Evolutionary conservation across 2,888 invertebrate genomes (phyloP), one percentile per base, ranked within the genome.

Genomic region (Neoascia interrupta): DNA sequence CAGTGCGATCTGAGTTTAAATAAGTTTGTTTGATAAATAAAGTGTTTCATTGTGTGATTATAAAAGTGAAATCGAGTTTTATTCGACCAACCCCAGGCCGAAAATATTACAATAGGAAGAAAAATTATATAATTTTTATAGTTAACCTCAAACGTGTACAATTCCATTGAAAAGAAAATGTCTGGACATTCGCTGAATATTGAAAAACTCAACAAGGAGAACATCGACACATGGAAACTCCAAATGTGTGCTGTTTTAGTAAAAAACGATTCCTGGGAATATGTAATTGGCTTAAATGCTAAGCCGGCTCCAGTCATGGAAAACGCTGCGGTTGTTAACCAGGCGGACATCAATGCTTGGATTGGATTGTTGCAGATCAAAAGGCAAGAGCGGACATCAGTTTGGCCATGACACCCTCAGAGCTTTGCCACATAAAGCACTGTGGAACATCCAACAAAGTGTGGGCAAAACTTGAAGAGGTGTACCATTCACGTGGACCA

Each of bases 401-500:
- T 31, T 41, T 82, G 11, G 39, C 81, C 15, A 81, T 83, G 60
- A 63, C 64, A 5, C 68, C 82, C 18, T 41, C 84, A 0, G 86
- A 87, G 81, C 61, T 87, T 10, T 84, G 85, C 28, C 83, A 85
- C 60, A 66, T 87, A 2, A 84, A 84, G 28, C 73, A 81, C 13
- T 87, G 85, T 63, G 10, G 5, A 3, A 81, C 69, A 19, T 83
- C 87, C 1, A 82, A 82, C 4, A 84, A 85, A 10, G 81, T 87
- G 15, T 89, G 88, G 89, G 13, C 79, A 1, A 88, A 84, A 66
- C 81, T 89, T 15, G 68, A 86, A 53, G 36, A 45, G 3, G 85
- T 85, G 15, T 86, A 86, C 51, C 84, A 86, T 70, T 87, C 87
- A 10, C 83, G 82, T 39, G 87, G 87, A 2, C 87, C 87, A 0